Conservation (phyloP, 2,888 invertebrate genomes). For the Galeopsomyia nigrocyanea region DNA sequence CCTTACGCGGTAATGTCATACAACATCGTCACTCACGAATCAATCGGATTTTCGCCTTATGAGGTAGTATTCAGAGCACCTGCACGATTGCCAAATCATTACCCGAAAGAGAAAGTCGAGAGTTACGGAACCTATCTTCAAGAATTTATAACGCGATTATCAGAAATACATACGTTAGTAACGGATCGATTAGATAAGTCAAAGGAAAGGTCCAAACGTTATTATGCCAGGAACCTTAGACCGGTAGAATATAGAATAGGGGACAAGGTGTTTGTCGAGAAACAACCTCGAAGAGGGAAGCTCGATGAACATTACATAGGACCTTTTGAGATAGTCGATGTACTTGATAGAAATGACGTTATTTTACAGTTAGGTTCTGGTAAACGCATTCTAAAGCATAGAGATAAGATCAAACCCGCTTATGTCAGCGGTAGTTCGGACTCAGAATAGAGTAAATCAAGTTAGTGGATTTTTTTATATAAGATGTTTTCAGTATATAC, state of each 20-base stretch:
- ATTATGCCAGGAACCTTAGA: not conserved
- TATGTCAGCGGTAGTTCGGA: too few species aligned
- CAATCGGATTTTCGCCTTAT: slow-evolving; percentile 41
- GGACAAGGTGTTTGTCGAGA: slow-evolving; percentile 1
- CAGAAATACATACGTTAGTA: not conserved
- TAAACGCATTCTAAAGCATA: slow-evolving; percentile 9
- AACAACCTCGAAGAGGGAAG: not conserved
- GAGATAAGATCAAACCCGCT: slow-evolving; percentile 4
- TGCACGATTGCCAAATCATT: slow-evolving; percentile 26
- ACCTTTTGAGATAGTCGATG: not conserved
- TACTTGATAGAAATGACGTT: not conserved
- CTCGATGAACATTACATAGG: not conserved
- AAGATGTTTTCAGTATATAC: too few species aligned
- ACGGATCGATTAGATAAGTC: not conserved
- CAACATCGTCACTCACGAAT: slow-evolving; percentile 43
- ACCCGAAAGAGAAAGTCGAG: slow-evolving; percentile 13
- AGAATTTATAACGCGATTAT: not conserved
- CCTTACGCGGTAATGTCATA: slow-evolving; percentile 44
- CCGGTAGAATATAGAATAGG: not conserved
- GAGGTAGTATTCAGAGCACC: slow-evolving; percentile 41
- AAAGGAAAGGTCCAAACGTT: slow-evolving; percentile 7
- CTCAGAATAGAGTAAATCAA: too few species aligned
- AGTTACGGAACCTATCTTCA: slow-evolving; percentile 30
- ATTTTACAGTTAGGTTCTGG: not conserved
- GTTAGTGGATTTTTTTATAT: too few species aligned